Evolutionary conservation across 35 echinoderm and acorn worm species (phyloP).

Genomic region (Amphiura filiformis): DNA sequence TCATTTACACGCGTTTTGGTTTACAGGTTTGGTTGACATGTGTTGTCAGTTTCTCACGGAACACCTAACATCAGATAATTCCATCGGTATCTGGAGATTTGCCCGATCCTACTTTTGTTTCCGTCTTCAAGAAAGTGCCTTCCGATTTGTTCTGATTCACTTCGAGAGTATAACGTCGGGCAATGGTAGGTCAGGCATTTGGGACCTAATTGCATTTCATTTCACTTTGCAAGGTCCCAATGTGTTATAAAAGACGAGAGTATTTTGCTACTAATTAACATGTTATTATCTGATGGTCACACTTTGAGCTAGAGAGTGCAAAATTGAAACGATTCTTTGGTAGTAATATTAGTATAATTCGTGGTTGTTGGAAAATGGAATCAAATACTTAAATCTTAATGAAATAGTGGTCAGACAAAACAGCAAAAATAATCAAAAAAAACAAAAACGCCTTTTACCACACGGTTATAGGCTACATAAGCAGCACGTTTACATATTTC

Average conservation of each 20-base stretch:
- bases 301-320: neutral
- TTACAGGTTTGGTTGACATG: constrained; percentile 65
- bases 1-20: neutral
- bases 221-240: too few species aligned
- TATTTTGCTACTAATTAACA: neutral
- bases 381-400: too few species aligned
- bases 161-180: constrained; percentile 66
- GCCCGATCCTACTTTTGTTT: constrained; percentile 87
- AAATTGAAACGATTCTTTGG: neutral
- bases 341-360: neutral
- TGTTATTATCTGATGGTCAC: neutral
- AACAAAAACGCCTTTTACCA: too few species aligned
- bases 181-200: neutral
- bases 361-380: neutral
- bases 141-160: constrained; percentile 73
- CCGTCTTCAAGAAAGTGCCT: constrained; percentile 51
- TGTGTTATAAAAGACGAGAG: too few species aligned
- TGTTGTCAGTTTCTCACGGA: constrained; percentile 65
- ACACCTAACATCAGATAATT: constrained; percentile 66
- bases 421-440: too few species aligned
- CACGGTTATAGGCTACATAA: too few species aligned
- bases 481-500: too few species aligned
- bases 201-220: neutral
- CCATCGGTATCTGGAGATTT: constrained; percentile 80
- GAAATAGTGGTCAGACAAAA: too few species aligned